Conservation (phyloP, 2,113 vertebrate genomes). For the Lethenteron camtschaticum region DNA sequence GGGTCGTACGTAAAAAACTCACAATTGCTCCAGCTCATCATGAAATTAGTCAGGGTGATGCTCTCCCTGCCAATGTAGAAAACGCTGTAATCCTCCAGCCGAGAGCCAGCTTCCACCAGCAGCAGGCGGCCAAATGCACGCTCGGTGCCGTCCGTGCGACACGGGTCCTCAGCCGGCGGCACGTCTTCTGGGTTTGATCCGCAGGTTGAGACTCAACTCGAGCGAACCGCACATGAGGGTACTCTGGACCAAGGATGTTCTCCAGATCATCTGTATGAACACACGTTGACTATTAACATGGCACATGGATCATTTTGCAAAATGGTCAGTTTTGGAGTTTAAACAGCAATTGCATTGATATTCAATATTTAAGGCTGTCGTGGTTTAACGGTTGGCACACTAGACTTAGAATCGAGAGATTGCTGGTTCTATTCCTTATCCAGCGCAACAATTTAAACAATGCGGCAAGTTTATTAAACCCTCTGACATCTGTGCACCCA, state of each 20-base stretch:
- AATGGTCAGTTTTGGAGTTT: too few species aligned
- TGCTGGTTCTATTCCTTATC: too few species aligned
- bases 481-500: too few species aligned
- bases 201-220: slow-evolving; percentile 17
- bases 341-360: too few species aligned
- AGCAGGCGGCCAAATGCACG: slow-evolving; percentile 38
- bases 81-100: slow-evolving; percentile 34
- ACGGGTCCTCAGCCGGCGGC: slow-evolving; percentile 8
- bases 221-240: slow-evolving; percentile 37
- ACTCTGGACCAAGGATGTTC: slow-evolving; percentile 20
- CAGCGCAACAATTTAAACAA: too few species aligned
- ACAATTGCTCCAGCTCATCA: slow-evolving; percentile 65
- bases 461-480: too few species aligned
- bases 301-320: too few species aligned
- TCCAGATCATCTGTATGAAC: slow-evolving; percentile 24
- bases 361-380: too few species aligned
- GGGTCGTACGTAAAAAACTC: slow-evolving; percentile 59
- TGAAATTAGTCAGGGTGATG: slow-evolving; percentile 47
- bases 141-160: slow-evolving; percentile 9
- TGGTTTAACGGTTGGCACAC: too few species aligned
- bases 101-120: slow-evolving; percentile 15
- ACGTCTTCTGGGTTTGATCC: background rate
- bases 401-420: too few species aligned
- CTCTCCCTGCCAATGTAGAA: slow-evolving; percentile 60
- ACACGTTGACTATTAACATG: too few species aligned